These are phyloP conservation scores for Phytoseiulus persimilis DNA, from an alignment of 2,888 invertebrate species.

Conservation along the genomic window DNA sequence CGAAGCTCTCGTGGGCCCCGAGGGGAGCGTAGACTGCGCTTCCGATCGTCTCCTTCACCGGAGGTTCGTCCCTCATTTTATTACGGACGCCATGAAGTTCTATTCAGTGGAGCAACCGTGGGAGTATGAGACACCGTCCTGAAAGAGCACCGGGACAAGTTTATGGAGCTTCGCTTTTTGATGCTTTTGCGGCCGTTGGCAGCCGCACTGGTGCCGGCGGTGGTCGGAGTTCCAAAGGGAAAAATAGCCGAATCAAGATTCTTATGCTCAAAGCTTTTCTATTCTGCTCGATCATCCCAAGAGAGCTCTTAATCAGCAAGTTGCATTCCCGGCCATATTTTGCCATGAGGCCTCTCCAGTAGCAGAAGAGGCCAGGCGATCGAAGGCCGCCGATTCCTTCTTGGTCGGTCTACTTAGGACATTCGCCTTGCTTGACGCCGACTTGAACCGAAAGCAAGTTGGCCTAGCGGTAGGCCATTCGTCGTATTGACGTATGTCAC, in stretches of 20 bases:
- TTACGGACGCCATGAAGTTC: background rate
- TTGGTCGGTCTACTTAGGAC: background rate
- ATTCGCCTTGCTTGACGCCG: background rate
- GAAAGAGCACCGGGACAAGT: background rate
- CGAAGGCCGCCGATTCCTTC: no score
- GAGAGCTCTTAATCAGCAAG: constrained; percentile 5
- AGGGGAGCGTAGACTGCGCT: background rate
- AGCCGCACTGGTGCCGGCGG: background rate
- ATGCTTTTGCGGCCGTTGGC: background rate
- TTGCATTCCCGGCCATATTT: background rate
- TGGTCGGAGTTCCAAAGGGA: background rate
- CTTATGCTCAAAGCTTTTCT: background rate
- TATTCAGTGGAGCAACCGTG: background rate
- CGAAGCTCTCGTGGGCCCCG: background rate
- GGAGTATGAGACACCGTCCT: background rate
- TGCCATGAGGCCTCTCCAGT: background rate
- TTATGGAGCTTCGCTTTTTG: background rate
- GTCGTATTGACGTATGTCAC: constrained; percentile 5
- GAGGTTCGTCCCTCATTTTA: background rate
- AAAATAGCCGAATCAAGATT: background rate
- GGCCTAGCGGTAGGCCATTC: background rate
- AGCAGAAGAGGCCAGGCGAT: no score
- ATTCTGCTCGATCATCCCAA: background rate
- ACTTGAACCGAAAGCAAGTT: background rate
- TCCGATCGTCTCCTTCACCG: background rate